These are phyloP conservation scores for Malthinus flaveolus DNA, from an alignment of 2,888 invertebrate species.

Conservation along the genomic window DNA sequence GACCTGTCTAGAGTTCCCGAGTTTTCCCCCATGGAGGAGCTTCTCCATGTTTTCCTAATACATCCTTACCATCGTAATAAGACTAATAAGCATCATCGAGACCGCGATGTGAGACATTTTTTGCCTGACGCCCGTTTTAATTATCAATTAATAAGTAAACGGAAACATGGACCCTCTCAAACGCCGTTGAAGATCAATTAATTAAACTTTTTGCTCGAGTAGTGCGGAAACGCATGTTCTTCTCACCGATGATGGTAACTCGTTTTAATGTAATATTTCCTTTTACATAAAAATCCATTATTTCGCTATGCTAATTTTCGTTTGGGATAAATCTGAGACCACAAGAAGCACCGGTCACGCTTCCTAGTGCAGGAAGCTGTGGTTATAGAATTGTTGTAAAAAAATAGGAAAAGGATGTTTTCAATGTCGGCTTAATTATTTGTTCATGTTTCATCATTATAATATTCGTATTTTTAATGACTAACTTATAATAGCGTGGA, in stretches of 20 bases:
- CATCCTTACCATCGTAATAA: too few relatives aligned
- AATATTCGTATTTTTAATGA: neutral
- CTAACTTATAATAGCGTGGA: too few relatives aligned
- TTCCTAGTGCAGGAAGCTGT: slow-evolving; percentile 21
- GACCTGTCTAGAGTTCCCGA: too few relatives aligned
- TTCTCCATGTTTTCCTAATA: too few relatives aligned
- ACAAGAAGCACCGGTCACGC: slow-evolving; percentile 5
- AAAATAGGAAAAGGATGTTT: slow-evolving; percentile 27
- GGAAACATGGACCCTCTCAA: too few relatives aligned
- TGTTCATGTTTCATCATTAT: slow-evolving; percentile 15
- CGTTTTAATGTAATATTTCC: too few relatives aligned
- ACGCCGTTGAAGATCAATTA: neutral
- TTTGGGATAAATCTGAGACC: slow-evolving; percentile 25
- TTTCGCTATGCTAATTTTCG: neutral
- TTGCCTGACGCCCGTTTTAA: too few relatives aligned
- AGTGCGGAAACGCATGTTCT: neutral
- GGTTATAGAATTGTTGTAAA: slow-evolving; percentile 15
- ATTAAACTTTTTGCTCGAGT: neutral
- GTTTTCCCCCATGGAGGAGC: too few relatives aligned
- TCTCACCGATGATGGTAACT: neutral
- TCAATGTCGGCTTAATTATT: slow-evolving; percentile 22
- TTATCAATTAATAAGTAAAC: too few relatives aligned
- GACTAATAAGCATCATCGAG: too few relatives aligned
- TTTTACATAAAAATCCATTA: too few relatives aligned
- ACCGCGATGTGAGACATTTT: too few relatives aligned